phyloP scores from a whole-genome alignment of 1,140 invertebrate species.

The Musca domestica region DNA sequence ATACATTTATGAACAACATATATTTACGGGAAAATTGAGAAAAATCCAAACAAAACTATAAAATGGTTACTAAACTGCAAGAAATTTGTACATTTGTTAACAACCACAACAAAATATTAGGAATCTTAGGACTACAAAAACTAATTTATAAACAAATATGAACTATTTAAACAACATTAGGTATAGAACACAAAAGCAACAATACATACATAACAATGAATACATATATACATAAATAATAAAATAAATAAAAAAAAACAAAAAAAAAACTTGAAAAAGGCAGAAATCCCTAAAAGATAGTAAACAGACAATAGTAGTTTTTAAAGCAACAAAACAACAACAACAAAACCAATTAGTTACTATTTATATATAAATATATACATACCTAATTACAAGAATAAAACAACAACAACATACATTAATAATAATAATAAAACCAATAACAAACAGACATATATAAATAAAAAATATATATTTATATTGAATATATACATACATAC shows the following conservation, averaged over 20 bases:
- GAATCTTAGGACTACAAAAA: too few relatives aligned
- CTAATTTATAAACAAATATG: too few relatives aligned
- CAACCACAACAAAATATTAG: too few relatives aligned
- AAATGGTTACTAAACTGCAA: conserved; percentile 21
- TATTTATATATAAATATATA: conserved; percentile 18
- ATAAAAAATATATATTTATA: conserved; percentile 11
- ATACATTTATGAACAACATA: too few relatives aligned
- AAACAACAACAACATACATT: neutral
- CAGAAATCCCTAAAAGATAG: conserved; percentile 16
- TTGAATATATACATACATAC: too few relatives aligned
- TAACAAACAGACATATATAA: neutral
- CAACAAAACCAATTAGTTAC: conserved; percentile 17
- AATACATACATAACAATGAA: neutral
- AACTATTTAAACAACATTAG: neutral
- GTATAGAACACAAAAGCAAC: neutral
- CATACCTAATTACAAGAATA: neutral
- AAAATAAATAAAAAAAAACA: neutral
- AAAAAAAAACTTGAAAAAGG: neutral
- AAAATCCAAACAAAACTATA: neutral
- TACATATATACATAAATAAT: neutral
- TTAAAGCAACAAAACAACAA: conserved; percentile 2
- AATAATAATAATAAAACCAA: conserved; percentile 3
- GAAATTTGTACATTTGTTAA: neutral
- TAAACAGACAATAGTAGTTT: conserved; percentile 22
- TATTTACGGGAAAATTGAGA: neutral